A percentile compares a stretch with the other conserved stretches of the same genome.
Evolutionary conservation across 1,140 invertebrate genomes (phyloP).

Genomic region (Mya arenaria): DNA sequence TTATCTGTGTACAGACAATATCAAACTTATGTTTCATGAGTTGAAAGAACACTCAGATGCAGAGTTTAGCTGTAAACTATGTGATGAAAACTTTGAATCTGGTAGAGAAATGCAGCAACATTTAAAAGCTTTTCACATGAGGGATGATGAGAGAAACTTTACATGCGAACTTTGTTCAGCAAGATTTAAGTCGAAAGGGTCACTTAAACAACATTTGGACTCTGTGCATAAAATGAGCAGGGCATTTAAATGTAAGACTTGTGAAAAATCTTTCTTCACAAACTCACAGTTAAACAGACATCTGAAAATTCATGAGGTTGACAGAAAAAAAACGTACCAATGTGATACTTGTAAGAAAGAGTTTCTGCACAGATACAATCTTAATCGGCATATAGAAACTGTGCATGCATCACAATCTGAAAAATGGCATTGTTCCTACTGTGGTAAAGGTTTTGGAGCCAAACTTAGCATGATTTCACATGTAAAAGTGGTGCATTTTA

Average conservation of each 20-base stretch:
- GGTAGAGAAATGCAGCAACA: constrained; percentile 62
- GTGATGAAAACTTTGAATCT: constrained; percentile 64
- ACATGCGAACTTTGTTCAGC: constrained; percentile 67
- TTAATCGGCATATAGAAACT: constrained; percentile 62
- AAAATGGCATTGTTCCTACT: constrained; percentile 73
- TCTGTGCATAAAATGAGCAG: constrained; percentile 68
- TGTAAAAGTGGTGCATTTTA: constrained; percentile 70
- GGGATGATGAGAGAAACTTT: constrained; percentile 49
- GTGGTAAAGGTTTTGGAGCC: constrained; percentile 70
- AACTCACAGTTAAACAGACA: constrained; percentile 68
- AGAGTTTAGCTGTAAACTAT: constrained; percentile 30
- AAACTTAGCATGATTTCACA: constrained; percentile 68
- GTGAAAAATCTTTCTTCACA: constrained; percentile 68
- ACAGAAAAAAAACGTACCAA: constrained; percentile 58
- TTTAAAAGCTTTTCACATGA: constrained; percentile 62
- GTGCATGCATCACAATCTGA: constrained; percentile 64
- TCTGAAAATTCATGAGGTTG: constrained; percentile 60
- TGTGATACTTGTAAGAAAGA: constrained; percentile 64
- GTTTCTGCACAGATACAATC: constrained; percentile 68
- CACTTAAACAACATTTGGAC: constrained; percentile 69
- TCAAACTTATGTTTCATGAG: constrained; percentile 45
- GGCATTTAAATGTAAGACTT: constrained; percentile 60
- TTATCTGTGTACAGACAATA: constrained; percentile 21
- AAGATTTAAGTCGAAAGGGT: constrained; percentile 64
- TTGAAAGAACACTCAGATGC: constrained; percentile 39